phyloP scores from a whole-genome alignment of 2,888 invertebrate genomes.

The Aquatica leii region DNA sequence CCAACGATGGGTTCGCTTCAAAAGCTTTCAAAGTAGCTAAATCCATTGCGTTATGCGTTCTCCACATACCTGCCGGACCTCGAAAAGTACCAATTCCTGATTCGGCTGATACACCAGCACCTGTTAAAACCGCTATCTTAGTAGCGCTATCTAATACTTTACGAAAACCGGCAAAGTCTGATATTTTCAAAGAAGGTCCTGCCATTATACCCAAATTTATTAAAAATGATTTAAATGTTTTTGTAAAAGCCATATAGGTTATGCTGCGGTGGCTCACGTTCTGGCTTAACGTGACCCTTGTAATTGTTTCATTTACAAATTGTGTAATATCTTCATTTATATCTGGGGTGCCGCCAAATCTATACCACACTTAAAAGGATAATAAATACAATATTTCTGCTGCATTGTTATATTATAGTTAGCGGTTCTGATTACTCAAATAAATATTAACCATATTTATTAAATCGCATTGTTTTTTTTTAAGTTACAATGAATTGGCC shows the following conservation, averaged over 20 bases:
- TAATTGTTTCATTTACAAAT: no score
- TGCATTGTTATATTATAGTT: slow-evolving; percentile 31
- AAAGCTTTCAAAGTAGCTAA: slow-evolving; percentile 79
- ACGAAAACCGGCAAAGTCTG: slow-evolving; percentile 60
- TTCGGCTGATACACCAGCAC: slow-evolving; percentile 97
- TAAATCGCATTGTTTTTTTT: slow-evolving; percentile 31
- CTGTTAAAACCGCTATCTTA: slow-evolving; percentile 81
- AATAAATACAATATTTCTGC: no score
- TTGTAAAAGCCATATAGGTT: no score
- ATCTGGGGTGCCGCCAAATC: no score
- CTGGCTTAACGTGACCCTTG: no score
- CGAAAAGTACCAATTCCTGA: slow-evolving; percentile 89
- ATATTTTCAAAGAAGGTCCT: no score
- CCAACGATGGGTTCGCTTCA: slow-evolving; percentile 74
- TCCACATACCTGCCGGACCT: slow-evolving; percentile 84
- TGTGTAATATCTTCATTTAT: no score
- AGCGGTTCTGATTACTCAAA: slow-evolving; percentile 32
- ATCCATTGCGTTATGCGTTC: slow-evolving; percentile 73
- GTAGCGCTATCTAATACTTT: slow-evolving; percentile 66
- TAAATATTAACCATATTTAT: slow-evolving; percentile 35
- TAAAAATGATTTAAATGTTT: no score
- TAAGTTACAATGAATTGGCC: slow-evolving; percentile 34
- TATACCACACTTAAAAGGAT: no score
- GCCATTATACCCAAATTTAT: slow-evolving; percentile 9
- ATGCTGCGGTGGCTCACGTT: no score